Evolutionary conservation across 2,797 vertebrate species (phyloP).

Genomic region (Tauraco hartlaubi): DNA sequence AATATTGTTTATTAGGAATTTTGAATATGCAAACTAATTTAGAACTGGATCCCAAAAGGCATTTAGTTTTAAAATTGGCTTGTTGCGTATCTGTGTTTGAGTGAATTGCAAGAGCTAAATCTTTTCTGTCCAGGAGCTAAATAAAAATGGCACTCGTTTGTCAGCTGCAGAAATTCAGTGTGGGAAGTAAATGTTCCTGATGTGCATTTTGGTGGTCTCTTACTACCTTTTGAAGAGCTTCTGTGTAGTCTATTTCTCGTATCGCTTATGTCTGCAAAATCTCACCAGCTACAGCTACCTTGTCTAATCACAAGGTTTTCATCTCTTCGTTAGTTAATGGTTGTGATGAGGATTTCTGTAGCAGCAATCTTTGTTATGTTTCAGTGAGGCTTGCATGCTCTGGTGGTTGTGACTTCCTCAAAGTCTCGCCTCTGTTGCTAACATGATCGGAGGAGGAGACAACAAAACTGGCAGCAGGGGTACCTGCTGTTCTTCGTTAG

Average conservation of each 20-base stretch:
- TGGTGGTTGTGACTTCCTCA: background rate
- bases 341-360: background rate
- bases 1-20: background rate
- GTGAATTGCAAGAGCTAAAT: background rate
- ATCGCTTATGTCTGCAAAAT: background rate
- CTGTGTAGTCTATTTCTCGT: background rate
- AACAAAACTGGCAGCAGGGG: background rate
- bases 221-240: background rate
- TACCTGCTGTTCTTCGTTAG: background rate
- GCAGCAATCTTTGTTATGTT: too few relatives aligned
- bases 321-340: background rate
- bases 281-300: background rate
- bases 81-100: background rate
- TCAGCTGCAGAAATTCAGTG: background rate
- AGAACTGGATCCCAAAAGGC: background rate
- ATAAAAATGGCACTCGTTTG: background rate
- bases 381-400: fast-evolving
- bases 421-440: background rate
- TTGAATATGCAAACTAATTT: background rate
- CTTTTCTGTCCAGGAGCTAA: background rate
- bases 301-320: background rate
- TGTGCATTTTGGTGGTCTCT: background rate
- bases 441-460: background rate
- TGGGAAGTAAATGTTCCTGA: background rate
- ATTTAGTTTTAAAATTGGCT: background rate